Evolutionary conservation across 2,113 vertebrate genomes (phyloP).

Genomic region (Tympanuchus pallidicinctus): DNA sequence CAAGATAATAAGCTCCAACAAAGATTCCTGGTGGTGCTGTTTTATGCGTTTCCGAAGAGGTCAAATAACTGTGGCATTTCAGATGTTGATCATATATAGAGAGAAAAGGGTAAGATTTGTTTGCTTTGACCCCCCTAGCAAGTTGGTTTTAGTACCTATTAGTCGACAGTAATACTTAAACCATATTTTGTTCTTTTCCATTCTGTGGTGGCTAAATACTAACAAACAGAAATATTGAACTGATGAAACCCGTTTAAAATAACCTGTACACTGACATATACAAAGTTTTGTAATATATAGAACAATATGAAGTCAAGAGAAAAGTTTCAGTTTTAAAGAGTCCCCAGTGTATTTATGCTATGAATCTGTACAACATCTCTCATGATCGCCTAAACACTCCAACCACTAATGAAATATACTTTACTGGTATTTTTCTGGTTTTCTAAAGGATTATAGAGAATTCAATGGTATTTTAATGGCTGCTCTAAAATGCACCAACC

Average conservation of each 20-base stretch:
- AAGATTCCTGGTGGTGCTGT: not conserved
- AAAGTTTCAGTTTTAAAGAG: not conserved
- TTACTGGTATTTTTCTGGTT: not conserved
- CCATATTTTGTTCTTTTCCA: not conserved
- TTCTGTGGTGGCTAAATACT: not conserved
- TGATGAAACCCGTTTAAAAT: not conserved
- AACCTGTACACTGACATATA: not conserved
- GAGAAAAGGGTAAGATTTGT: conserved; percentile 20
- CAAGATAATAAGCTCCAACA: not conserved
- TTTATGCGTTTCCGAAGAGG: not conserved
- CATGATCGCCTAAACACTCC: not conserved
- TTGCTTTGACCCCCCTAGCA: not conserved
- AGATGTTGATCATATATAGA: not conserved
- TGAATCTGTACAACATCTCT: not conserved
- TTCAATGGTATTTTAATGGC: not conserved
- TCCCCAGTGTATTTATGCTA: not conserved
- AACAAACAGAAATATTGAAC: not conserved
- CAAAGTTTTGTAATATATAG: not conserved
- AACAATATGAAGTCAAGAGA: not conserved
- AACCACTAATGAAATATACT: not conserved
- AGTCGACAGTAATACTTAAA: conserved; percentile 13
- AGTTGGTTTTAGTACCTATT: not conserved
- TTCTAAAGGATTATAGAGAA: not conserved
- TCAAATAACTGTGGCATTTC: not conserved
- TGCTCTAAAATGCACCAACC: not conserved